These are phyloP conservation scores for Drosophila buzzatii DNA, from an alignment of 2,888 invertebrate genomes.

Conservation along the genomic window DNA sequence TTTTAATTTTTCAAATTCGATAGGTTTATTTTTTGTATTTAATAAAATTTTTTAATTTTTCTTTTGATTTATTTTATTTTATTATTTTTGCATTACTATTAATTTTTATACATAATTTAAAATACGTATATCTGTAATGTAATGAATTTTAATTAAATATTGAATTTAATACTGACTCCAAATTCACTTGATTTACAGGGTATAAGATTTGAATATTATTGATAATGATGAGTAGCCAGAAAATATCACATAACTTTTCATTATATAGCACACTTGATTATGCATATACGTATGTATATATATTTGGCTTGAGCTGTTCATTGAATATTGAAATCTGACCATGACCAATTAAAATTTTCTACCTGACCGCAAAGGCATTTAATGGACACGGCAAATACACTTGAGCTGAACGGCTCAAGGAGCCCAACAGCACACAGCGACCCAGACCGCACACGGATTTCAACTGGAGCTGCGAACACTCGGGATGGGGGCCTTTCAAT, in stretches of 20 bases:
- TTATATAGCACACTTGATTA: slow-evolving; percentile 46
- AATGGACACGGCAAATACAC: slow-evolving; percentile 24
- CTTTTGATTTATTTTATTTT: too few species aligned
- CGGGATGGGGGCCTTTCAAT: slow-evolving; percentile 40
- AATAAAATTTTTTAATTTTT: too few species aligned
- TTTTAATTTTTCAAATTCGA: too few species aligned
- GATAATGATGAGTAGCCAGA: slow-evolving; percentile 69
- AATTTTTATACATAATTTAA: too few species aligned
- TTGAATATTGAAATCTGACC: slow-evolving; percentile 48
- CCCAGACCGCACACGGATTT: slow-evolving; percentile 45
- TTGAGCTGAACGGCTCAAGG: slow-evolving; percentile 27
- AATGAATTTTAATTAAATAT: too few species aligned
- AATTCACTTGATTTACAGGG: slow-evolving; percentile 1
- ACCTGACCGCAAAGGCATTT: slow-evolving; percentile 57
- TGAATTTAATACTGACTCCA: background rate
- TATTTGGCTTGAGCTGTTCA: background rate
- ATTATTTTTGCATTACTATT: too few species aligned
- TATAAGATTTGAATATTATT: slow-evolving; percentile 7
- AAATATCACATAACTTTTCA: slow-evolving; percentile 63
- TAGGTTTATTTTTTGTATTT: too few species aligned
- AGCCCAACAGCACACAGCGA: slow-evolving; percentile 8
- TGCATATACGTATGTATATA: slow-evolving; percentile 28
- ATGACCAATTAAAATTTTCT: slow-evolving; percentile 69
- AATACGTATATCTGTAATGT: too few species aligned
- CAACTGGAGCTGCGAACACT: slow-evolving; percentile 2